phyloP scores from a whole-genome alignment of 2,113 vertebrate genomes.

The Sorex araneus region DNA sequence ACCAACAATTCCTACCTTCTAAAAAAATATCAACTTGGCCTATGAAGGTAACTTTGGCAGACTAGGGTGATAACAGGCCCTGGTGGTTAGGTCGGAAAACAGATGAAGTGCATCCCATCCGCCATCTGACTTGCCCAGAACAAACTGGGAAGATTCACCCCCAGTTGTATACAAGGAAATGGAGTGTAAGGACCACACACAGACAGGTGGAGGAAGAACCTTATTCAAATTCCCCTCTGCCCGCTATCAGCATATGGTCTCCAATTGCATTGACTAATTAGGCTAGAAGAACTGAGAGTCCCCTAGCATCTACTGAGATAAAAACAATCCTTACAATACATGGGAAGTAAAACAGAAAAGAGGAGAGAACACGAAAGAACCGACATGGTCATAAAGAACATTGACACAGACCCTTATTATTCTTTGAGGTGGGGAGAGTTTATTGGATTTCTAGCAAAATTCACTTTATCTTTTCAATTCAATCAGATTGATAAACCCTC shows the following conservation, averaged over 20 bases:
- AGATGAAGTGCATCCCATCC: not conserved
- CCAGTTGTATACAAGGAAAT: not conserved
- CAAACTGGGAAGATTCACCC: not conserved
- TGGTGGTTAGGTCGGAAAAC: not conserved
- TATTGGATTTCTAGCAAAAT: conserved; percentile 83
- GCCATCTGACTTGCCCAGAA: not conserved
- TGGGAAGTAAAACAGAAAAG: conserved; percentile 52
- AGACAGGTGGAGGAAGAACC: not conserved
- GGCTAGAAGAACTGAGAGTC: not conserved
- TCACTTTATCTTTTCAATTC: conserved; percentile 78
- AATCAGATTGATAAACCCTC: conserved; percentile 80
- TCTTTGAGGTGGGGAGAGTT: conserved; percentile 74
- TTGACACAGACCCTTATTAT: conserved; percentile 61
- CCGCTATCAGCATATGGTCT: not conserved
- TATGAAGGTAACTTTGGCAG: not conserved
- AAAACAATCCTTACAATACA: conserved; percentile 30
- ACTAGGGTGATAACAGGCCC: not conserved
- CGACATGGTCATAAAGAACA: conserved; percentile 59
- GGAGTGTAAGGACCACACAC: not conserved
- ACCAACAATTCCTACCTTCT: not conserved
- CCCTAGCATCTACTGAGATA: conserved; percentile 25
- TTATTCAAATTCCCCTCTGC: not conserved
- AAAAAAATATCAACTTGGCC: not conserved
- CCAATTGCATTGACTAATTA: conserved; percentile 56
- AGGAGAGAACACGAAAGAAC: conserved; percentile 25